phyloP scores from a whole-genome alignment of 2,888 invertebrate genomes.

The Rotaria socialis region DNA sequence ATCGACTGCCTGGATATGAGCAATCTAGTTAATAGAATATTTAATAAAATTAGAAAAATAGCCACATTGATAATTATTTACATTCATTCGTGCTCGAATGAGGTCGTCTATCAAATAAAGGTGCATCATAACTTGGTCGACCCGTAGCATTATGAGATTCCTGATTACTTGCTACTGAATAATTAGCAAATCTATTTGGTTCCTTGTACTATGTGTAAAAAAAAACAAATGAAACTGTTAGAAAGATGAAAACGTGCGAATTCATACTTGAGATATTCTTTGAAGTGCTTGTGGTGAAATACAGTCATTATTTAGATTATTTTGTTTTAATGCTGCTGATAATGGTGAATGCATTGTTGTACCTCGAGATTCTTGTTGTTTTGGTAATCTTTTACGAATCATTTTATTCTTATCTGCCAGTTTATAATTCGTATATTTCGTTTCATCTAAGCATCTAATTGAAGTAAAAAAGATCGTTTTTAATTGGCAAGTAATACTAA shows the following conservation, averaged over 20 bases:
- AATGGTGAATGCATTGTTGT: background rate
- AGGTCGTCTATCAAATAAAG: background rate
- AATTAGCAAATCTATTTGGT: too few relatives aligned
- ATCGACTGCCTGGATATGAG: background rate
- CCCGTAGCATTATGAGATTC: background rate
- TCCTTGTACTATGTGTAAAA: background rate
- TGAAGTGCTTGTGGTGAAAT: background rate
- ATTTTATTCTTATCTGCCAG: background rate
- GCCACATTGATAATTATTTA: background rate
- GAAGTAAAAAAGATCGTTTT: too few relatives aligned
- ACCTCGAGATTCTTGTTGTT: background rate
- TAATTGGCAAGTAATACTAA: too few relatives aligned
- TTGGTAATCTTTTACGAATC: background rate
- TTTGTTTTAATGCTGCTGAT: background rate
- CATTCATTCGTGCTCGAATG: background rate
- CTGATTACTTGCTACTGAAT: background rate
- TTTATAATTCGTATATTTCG: background rate
- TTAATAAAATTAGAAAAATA: background rate
- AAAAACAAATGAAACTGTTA: background rate
- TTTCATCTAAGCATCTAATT: background rate
- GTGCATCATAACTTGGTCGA: background rate
- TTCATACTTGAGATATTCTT: background rate
- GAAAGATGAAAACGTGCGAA: background rate
- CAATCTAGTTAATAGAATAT: background rate
- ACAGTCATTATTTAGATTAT: too few relatives aligned